Evolutionary conservation across 2,888 invertebrate species (phyloP), one percentile per base, ranked within the genome.

Genomic region (Kuschelorhynchus macadamiae): DNA sequence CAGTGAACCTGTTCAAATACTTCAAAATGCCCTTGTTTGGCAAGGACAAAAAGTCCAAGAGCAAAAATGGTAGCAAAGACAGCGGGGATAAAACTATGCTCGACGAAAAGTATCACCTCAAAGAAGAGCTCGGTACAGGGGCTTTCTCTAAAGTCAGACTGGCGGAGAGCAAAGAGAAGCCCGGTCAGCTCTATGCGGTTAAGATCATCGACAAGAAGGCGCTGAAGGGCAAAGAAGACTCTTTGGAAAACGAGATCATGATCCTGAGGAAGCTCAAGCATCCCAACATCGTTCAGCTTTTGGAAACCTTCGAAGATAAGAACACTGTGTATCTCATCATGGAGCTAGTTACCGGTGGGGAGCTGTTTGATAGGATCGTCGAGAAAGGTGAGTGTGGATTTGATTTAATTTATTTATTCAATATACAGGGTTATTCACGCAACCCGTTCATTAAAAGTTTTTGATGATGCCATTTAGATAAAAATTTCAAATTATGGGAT

Each of bases 171-270:
- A 96, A 94, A 85, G 93, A 94, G 72, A 91, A 92, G 77, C 89
- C 91, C 2, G 95, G 95, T 56, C 91, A 93, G 84, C 89, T 96
- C 88, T 95, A 91, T 83, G 99, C 99, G 42, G 96, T 98, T 77
- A 99, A 99, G 88, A 98, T 98, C 82, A 99, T 99, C 82, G 97
- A 99, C 86, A 97, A 98, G 84, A 97, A 97, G 85, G 98, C 98
- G 42, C 88, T 99, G 56, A 97, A 97, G 85, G 98, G 98, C 50
- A 99, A 99, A 85, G 98, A 99, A 85, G 98, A 99, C 83, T 97
- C 98, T 0, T 87, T 99, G 81, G 98, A 98, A 85, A 99, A 99
- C 87, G 98, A 99, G 89, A 98, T 99, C 78, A 92, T 95, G 86
- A 98, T 99, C 39, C 87, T 98, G 72, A 88, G 97, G 86, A 94